Percentiles rank a stretch among this genome's conserved stretches.
These are phyloP conservation scores for Limonius californicus DNA, from an alignment of 1,140 invertebrate genomes.

Conservation along the genomic window DNA sequence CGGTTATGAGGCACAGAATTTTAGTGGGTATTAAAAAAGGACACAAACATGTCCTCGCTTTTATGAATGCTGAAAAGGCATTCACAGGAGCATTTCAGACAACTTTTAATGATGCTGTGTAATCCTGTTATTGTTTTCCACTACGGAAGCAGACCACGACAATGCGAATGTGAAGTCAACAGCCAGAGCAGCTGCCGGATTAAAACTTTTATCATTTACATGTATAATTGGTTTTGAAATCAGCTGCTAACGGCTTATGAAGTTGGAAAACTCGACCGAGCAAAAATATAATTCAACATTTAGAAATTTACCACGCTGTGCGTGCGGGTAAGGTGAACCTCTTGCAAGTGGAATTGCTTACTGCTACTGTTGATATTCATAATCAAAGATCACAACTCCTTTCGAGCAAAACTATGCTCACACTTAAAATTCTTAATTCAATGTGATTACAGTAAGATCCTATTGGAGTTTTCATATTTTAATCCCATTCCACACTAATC, in stretches of 20 bases:
- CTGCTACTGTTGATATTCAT: too few relatives aligned
- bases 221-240: slow-evolving; percentile 5
- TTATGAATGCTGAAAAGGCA: slow-evolving; percentile 2
- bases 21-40: background rate
- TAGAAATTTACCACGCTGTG: too few relatives aligned
- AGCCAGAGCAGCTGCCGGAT: background rate
- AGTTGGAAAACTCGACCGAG: background rate
- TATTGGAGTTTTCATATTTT: too few relatives aligned
- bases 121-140: slow-evolving; percentile 9
- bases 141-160: slow-evolving; percentile 5
- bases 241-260: background rate
- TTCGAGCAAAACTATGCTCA: too few relatives aligned
- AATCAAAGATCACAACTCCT: too few relatives aligned
- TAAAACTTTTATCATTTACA: slow-evolving; percentile 10
- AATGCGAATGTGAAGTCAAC: slow-evolving; percentile 10
- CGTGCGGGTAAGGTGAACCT: too few relatives aligned
- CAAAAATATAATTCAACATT: too few relatives aligned
- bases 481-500: too few relatives aligned
- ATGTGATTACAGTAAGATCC: too few relatives aligned
- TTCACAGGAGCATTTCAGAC: background rate
- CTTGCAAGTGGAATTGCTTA: too few relatives aligned
- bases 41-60: background rate
- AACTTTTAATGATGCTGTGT: slow-evolving; percentile 11
- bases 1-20: background rate
- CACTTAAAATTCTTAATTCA: too few relatives aligned